Evolutionary conservation across 2,888 invertebrate genomes (phyloP).

Genomic region (Gymnocheta viridis): DNA sequence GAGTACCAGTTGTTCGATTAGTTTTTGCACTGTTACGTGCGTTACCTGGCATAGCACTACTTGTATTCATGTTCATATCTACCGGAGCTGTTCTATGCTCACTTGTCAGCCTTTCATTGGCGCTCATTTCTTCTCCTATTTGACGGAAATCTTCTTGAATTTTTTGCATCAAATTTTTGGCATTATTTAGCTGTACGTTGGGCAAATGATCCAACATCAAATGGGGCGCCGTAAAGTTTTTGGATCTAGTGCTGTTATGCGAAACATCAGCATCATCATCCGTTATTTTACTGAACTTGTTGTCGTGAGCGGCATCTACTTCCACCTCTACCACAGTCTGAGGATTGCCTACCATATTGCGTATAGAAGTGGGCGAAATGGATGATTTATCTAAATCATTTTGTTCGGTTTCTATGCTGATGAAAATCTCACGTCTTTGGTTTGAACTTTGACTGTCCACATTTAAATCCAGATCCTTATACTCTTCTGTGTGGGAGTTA

Average conservation of each 20-base stretch:
- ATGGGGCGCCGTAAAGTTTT: slow-evolving; percentile 56
- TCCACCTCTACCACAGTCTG: slow-evolving; percentile 79
- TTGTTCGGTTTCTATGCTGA: slow-evolving; percentile 80
- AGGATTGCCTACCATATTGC: slow-evolving; percentile 78
- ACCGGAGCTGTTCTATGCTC: slow-evolving; percentile 49
- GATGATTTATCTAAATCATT: slow-evolving; percentile 77
- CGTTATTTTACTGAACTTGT: slow-evolving; percentile 79
- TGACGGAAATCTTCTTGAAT: slow-evolving; percentile 78
- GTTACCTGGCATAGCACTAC: neutral
- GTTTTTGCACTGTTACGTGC: slow-evolving; percentile 20
- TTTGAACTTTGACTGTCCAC: slow-evolving; percentile 15
- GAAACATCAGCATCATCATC: slow-evolving; percentile 73
- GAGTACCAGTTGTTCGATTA: slow-evolving; percentile 54
- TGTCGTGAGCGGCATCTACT: slow-evolving; percentile 77
- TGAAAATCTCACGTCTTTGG: slow-evolving; percentile 80
- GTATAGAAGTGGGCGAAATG: slow-evolving; percentile 76
- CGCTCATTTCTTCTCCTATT: slow-evolving; percentile 73
- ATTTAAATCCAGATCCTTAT: slow-evolving; percentile 5
- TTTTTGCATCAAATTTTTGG: slow-evolving; percentile 79
- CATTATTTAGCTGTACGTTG: slow-evolving; percentile 80
- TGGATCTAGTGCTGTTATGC: slow-evolving; percentile 26
- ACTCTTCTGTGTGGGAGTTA: slow-evolving; percentile 14
- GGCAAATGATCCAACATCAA: slow-evolving; percentile 70
- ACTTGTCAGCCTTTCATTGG: slow-evolving; percentile 72
- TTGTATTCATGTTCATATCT: slow-evolving; percentile 28